Conservation (phyloP, 2,797 vertebrate species). For the Oreochromis grahami region DNA sequence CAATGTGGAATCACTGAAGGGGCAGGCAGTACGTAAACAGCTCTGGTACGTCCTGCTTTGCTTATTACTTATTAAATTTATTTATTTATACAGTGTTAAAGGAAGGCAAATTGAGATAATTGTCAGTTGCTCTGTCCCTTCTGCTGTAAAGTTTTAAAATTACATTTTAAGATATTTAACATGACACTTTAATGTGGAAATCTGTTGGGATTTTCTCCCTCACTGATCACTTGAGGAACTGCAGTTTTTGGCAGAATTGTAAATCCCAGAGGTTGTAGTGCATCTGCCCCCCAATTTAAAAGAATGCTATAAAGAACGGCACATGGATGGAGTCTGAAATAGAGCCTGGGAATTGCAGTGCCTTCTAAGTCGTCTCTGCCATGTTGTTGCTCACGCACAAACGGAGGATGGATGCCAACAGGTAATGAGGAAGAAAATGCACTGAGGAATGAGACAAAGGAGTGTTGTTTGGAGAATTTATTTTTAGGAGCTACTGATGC, state of each 20-base stretch:
- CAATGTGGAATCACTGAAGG: conserved; percentile 95
- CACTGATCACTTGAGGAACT: not conserved
- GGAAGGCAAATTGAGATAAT: too few species aligned
- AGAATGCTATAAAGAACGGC: not conserved
- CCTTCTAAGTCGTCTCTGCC: not conserved
- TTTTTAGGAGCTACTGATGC: not conserved
- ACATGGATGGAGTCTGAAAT: not conserved
- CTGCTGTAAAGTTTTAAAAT: too few species aligned
- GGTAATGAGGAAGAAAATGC: not conserved
- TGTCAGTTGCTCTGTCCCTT: too few species aligned
- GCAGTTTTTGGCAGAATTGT: not conserved
- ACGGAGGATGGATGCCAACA: not conserved
- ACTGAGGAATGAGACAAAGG: not conserved
- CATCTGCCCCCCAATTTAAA: not conserved
- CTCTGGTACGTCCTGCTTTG: conserved; percentile 80
- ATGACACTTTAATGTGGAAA: not conserved
- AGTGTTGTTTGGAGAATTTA: not conserved
- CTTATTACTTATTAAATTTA: not conserved
- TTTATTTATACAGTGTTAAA: too few species aligned
- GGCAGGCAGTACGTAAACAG: conserved; percentile 93
- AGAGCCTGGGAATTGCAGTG: not conserved
- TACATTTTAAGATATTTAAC: too few species aligned
- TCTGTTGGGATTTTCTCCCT: not conserved
- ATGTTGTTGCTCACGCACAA: not conserved
- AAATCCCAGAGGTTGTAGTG: not conserved